Base-by-base conservation (phyloP, 1,140 invertebrate genomes). In the Drosophila prosaltans region DNA sequence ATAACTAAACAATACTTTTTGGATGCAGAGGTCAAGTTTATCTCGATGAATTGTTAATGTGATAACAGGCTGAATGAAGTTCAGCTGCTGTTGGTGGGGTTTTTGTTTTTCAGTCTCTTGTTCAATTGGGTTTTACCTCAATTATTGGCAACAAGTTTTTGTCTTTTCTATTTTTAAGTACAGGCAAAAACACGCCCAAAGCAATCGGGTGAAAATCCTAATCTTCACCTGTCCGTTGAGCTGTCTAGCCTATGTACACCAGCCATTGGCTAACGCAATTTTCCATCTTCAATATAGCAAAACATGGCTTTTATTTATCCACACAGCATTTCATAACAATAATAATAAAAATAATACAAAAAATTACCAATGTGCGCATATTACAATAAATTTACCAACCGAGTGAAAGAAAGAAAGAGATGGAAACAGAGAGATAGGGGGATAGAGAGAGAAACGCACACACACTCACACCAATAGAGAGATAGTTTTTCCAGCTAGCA, bases 311-410 rank as follows among this genome's bases (percentile, higher is more conserved):
- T 81, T 86, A 74, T 75, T 76, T 79, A 71, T 55, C 67, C 72
- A 68, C 72, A 62, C 61, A 65, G 62, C 58, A 78, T 88, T 88
- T 88, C 84, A 88, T 89, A 81, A 16, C 0, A 16, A 16, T 16
- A 16, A 16, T 16, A 16, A 86, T 86, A 78, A 81, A 81, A 78
- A 84, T 88, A 80, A 81, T 77, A 88, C 70, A 58, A 88, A 58
- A 88, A 88, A 88, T 88, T 89, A 88, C 84, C 80, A 89, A 88
- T 89, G 85, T 76, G 74, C 85, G 80, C 77, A 73, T 81, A 88
- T 89, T 78, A 88, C 80, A 80, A 88, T 89, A 88, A 84, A 88
- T 89, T 89, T 75, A 2, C 72, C 69, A 48, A 77, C 45, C 9
- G 3, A 26, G 8, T 26, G 24, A 51, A 26, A 51, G 21, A 51